Percentiles rank a stretch among this genome's conserved stretches.
These are phyloP conservation scores for Temnothorax nylanderi DNA, from an alignment of 1,140 invertebrate genomes.

Conservation along the genomic window DNA sequence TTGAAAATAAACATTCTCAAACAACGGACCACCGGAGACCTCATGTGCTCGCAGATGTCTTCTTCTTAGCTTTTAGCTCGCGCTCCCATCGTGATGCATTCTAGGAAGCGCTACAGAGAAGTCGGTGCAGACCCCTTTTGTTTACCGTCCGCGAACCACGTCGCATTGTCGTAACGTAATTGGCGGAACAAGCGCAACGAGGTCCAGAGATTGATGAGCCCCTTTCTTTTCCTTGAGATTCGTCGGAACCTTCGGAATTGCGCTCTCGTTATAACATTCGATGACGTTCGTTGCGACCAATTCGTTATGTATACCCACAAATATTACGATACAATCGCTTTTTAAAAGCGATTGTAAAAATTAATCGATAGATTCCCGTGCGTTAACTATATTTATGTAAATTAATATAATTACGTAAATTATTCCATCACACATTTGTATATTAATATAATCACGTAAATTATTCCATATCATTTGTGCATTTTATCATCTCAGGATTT, in stretches of 20 bases:
- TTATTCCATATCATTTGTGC: background rate
- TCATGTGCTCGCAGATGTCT: constrained; percentile 1
- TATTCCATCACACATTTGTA: background rate
- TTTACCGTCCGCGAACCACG: constrained; percentile 67
- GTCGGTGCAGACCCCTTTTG: constrained; percentile 75
- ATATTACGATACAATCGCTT: background rate
- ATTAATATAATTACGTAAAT: constrained; percentile 1
- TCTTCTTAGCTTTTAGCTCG: background rate
- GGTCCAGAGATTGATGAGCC: constrained; percentile 80
- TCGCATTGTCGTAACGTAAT: constrained; percentile 74
- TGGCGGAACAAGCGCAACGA: constrained; percentile 83
- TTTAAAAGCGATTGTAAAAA: background rate
- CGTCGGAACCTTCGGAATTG: constrained; percentile 51
- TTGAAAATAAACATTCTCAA: constrained; percentile 15
- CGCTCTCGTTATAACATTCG: background rate
- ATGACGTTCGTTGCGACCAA: background rate
- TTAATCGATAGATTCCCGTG: background rate
- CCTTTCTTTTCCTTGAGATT: constrained; percentile 68
- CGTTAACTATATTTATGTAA: background rate
- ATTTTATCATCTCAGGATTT: no score
- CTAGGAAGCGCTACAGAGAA: constrained; percentile 72
- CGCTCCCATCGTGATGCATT: constrained; percentile 67
- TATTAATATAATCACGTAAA: background rate
- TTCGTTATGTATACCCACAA: background rate
- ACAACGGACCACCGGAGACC: background rate